These are phyloP conservation scores for Lampris megalopsis DNA, from an alignment of 2,113 vertebrate genomes.

Conservation along the genomic window DNA sequence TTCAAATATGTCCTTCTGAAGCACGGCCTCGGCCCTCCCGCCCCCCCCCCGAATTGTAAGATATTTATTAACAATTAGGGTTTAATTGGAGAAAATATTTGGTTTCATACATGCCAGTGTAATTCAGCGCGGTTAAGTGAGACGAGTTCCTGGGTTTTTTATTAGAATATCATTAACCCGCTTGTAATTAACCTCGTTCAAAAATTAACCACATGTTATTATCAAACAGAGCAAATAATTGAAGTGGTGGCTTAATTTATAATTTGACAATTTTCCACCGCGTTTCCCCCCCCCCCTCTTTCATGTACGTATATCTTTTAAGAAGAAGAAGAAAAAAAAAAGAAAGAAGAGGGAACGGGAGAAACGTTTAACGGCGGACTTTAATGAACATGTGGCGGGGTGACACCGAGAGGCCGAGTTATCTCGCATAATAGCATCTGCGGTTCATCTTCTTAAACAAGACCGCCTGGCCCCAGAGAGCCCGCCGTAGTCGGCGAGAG, in stretches of 20 bases:
- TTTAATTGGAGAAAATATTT: conserved; percentile 82
- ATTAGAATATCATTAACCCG: conserved; percentile 82
- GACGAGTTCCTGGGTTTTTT: conserved; percentile 74
- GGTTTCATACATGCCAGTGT: conserved; percentile 67
- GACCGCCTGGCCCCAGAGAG: conserved; percentile 42
- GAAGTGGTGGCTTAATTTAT: conserved; percentile 83
- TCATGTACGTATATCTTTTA: conserved; percentile 75
- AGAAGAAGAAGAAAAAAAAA: conserved; percentile 56
- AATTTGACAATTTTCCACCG: conserved; percentile 80
- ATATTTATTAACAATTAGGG: conserved; percentile 81
- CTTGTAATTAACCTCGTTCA: conserved; percentile 84
- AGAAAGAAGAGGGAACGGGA: conserved; percentile 35
- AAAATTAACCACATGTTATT: conserved; percentile 85
- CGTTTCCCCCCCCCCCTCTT: conserved; percentile 62
- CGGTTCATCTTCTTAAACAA: conserved; percentile 61
- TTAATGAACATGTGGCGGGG: conserved; percentile 73
- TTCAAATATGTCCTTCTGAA: conserved; percentile 69
- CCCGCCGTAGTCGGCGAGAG: background rate
- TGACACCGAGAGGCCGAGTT: conserved; percentile 61
- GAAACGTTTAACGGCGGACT: conserved; percentile 75
- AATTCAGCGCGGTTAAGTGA: conserved; percentile 72
- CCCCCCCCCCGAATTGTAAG: conserved; percentile 48
- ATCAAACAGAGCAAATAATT: conserved; percentile 86
- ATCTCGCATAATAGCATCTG: conserved; percentile 64
- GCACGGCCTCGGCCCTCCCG: conserved; percentile 46